Evolutionary conservation across 2,888 invertebrate species (phyloP), one percentile per base, ranked within the genome.

Genomic region (Agonopterix subpropinquella): DNA sequence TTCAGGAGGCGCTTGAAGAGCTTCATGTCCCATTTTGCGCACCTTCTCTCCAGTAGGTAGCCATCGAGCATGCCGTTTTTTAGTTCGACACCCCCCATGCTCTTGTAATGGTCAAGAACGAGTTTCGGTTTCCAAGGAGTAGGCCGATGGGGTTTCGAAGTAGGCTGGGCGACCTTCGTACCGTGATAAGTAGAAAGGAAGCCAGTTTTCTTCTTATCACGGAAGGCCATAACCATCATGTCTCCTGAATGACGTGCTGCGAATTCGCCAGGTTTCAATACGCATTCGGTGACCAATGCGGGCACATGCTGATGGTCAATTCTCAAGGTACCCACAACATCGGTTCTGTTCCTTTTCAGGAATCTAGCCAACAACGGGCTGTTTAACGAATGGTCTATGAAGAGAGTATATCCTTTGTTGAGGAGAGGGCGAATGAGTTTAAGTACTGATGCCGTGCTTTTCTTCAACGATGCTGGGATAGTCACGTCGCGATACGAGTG

Each of bases 11-110:
- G 35, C 36, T 45, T 51, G 36, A 54, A 55, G 13, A 59, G 47
- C 44, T 60, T 59, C 47, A 50, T 55, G 44, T 50, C 45, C 55
- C 56, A 60, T 39, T 56, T 52, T 11, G 9, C 7, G 36, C 58
- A 48, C 7, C 47, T 49, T 39, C 52, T 7, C 11, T 60, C 57
- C 8, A 57, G 7, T 41, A 57, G 47, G 35, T 58, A 57, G 3
- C 47, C 42, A 18, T 50, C 48, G 36, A 53, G 45, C 48, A 43
- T 0, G 3, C 28, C 15, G 11, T 43, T 11, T 28, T 43, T 43
- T 0, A 9, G 15, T 10, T 43, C 28, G 9, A 43, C 18, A n/a
- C 47, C 50, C 1, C 49, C 50, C 50, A 50, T 52, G 1, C 1
- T 11, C 8, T 44, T 44, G 41, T 51, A 47, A 43, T 53, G 51